A percentile compares a stretch with the other conserved stretches of the same genome.
Conservation (phyloP, 2,888 invertebrate genomes). For the Imbricaverruca yamaguchii region DNA sequence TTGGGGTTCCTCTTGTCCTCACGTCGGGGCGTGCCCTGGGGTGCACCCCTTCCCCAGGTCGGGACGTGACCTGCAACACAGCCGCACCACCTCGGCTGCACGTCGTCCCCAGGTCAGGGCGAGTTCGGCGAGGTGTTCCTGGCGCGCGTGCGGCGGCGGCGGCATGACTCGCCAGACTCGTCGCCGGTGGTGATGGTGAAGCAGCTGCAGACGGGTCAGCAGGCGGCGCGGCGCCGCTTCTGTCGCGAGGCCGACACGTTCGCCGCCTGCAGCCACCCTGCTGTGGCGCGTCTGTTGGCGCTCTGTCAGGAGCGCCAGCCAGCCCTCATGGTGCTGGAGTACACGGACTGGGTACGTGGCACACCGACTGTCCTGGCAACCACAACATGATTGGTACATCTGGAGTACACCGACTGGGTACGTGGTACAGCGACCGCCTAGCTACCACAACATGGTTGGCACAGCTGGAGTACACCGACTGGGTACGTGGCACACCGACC, state of each 20-base stretch:
- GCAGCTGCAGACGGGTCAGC: conserved; percentile 40
- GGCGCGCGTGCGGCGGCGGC: conserved; percentile 48
- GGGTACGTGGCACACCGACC: background rate
- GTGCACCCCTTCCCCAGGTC: too few relatives aligned
- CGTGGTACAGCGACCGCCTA: background rate
- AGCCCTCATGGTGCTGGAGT: conserved; percentile 78
- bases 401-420: background rate
- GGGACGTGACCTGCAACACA: too few relatives aligned
- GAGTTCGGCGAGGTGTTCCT: conserved; percentile 87
- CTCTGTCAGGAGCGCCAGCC: conserved; percentile 66
- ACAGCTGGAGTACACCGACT: background rate
- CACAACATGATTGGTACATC: background rate
- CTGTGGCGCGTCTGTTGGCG: conserved; percentile 68
- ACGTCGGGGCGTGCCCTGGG: too few relatives aligned
- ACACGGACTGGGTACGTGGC: conserved; percentile 68
- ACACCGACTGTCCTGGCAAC: too few relatives aligned
- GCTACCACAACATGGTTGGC: too few relatives aligned
- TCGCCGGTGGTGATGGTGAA: conserved; percentile 60
- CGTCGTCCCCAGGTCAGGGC: conserved; percentile 59
- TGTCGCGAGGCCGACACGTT: conserved; percentile 82
- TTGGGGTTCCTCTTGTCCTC: too few relatives aligned
- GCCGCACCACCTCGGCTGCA: too few relatives aligned
- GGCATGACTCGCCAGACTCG: conserved; percentile 29
- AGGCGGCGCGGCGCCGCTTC: conserved; percentile 69
- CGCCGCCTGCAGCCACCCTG: conserved; percentile 63